These are phyloP conservation scores for Acridotheres tristis DNA, from an alignment of 2,797 vertebrate genomes.

Conservation along the genomic window DNA sequence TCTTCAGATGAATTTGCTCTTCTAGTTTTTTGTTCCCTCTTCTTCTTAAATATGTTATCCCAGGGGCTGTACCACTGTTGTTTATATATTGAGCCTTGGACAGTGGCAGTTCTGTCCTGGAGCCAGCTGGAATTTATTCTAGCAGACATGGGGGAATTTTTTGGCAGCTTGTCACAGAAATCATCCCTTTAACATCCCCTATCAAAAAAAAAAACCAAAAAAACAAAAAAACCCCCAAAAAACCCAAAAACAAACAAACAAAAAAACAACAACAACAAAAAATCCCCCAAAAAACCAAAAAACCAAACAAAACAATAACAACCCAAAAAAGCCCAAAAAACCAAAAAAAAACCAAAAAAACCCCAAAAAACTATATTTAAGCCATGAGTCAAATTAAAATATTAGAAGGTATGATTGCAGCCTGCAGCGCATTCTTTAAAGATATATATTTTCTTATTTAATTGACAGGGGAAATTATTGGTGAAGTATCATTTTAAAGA, in stretches of 20 bases:
- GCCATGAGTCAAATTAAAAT: not conserved
- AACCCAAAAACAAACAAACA: not conserved
- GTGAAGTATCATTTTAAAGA: constrained; percentile 10
- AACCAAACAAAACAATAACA: not conserved
- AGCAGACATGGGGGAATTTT: not conserved
- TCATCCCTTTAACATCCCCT: not conserved
- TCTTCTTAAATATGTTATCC: not conserved
- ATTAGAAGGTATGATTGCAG: not conserved
- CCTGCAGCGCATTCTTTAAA: not conserved
- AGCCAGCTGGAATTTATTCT: not conserved
- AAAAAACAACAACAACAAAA: too few relatives aligned
- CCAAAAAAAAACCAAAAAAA: not conserved
- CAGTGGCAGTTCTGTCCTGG: not conserved
- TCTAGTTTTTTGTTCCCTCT: not conserved
- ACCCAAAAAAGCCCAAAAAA: not conserved
- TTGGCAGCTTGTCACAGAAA: not conserved
- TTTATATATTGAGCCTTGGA: not conserved
- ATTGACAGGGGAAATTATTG: not conserved
- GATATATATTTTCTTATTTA: not conserved
- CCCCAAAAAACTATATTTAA: not conserved
- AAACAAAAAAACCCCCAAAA: not conserved
- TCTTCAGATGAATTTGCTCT: not conserved
- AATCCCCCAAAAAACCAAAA: too few relatives aligned
- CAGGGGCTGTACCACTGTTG: not conserved
- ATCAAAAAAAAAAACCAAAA: not conserved